Evolutionary conservation across 2,113 vertebrate genomes (phyloP).

Genomic region (Crotalus tigris): DNA sequence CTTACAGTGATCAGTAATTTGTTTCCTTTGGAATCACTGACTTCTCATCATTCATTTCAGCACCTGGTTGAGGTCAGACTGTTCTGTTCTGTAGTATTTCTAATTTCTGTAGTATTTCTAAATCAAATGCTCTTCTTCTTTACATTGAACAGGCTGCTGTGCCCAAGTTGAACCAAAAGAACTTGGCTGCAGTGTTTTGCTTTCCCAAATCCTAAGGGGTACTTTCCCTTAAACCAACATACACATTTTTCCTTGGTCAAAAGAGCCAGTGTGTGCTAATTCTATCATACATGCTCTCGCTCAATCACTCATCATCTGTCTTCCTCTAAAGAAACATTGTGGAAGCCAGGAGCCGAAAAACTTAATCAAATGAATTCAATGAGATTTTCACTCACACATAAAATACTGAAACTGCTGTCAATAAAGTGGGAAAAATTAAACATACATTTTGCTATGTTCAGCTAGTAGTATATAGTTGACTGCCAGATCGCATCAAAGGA

Average conservation of each 20-base stretch:
- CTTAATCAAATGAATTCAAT: conserved; percentile 63
- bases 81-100: conserved; percentile 31
- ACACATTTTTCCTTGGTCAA: conserved; percentile 54
- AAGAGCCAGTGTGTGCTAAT: conserved; percentile 72
- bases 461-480: conserved; percentile 39
- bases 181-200: conserved; percentile 59
- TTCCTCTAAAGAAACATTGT: conserved; percentile 65
- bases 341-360: conserved; percentile 62
- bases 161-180: conserved; percentile 62
- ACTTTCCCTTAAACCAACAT: conserved; percentile 60
- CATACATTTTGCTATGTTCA: conserved; percentile 42
- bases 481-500: conserved; percentile 16
- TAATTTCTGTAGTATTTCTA: conserved; percentile 22
- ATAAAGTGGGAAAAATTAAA: conserved; percentile 60
- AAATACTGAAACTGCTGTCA: conserved; percentile 58
- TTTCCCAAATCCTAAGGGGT: conserved; percentile 65
- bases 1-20: conserved; percentile 32
- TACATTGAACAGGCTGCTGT: conserved; percentile 56
- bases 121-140: conserved; percentile 54
- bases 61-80: conserved; percentile 35
- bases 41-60: background rate
- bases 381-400: conserved; percentile 49
- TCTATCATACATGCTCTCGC: conserved; percentile 60
- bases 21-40: conserved; percentile 59
- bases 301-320: conserved; percentile 64